A percentile compares a stretch with the other conserved stretches of the same genome.
Evolutionary conservation across 2,888 invertebrate species (phyloP).

Genomic region (Eupithecia subfuscata): DNA sequence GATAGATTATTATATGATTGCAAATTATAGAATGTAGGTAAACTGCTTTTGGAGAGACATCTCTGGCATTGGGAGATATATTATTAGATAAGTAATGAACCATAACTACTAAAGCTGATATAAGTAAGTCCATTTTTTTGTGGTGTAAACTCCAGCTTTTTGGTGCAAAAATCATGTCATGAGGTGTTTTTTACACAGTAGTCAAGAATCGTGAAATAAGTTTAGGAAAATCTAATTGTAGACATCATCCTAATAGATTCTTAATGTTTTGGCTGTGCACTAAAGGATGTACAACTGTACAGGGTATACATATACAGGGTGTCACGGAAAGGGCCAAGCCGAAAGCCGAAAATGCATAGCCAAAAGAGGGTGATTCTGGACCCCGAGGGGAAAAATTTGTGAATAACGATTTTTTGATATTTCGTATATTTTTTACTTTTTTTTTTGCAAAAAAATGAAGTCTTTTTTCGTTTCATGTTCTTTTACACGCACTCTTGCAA

Average conservation of each 20-base stretch:
- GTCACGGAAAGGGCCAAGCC: too few relatives aligned
- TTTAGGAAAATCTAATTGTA: background rate
- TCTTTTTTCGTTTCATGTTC: too few relatives aligned
- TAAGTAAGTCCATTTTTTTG: background rate
- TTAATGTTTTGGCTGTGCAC: background rate
- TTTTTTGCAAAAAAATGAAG: too few relatives aligned
- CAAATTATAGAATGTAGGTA: slow-evolving; percentile 7
- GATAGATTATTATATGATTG: slow-evolving; percentile 5
- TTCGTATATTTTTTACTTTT: too few relatives aligned
- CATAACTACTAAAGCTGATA: background rate
- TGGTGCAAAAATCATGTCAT: background rate
- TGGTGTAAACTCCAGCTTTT: background rate
- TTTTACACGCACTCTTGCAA: too few relatives aligned
- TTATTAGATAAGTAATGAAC: background rate
- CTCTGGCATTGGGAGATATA: background rate
- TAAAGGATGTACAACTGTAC: background rate
- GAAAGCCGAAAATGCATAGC: too few relatives aligned
- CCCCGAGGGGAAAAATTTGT: too few relatives aligned
- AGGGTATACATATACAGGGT: background rate
- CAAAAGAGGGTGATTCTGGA: too few relatives aligned
- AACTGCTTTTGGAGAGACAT: slow-evolving; percentile 4
- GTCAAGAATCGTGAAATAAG: background rate
- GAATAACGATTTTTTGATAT: too few relatives aligned
- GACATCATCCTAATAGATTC: background rate
- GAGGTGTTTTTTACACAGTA: background rate